Conservation (phyloP, 2,888 invertebrate species). For the Metopia argyrocephala region DNA sequence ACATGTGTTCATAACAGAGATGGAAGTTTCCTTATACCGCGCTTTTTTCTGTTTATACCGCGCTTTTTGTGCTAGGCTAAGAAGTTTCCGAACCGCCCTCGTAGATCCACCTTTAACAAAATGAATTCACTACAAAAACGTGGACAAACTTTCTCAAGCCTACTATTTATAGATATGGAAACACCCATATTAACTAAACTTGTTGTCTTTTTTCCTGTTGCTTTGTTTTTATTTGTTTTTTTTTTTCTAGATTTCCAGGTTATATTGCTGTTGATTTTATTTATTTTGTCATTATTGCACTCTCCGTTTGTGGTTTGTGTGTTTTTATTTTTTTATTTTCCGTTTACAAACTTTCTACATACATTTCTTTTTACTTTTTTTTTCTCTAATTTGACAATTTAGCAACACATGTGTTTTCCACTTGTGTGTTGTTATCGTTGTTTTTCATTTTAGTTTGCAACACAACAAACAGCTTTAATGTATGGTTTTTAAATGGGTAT, state of each 20-base stretch:
- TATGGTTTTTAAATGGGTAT: conserved; percentile 42
- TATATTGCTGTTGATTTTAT: conserved; percentile 23
- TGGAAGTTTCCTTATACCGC: too few species aligned
- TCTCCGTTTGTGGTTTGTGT: neutral
- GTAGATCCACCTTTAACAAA: too few species aligned
- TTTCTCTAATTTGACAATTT: conserved; percentile 48
- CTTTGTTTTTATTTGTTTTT: conserved; percentile 9
- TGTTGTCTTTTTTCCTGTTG: conserved; percentile 49
- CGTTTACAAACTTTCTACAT: conserved; percentile 6
- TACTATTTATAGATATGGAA: neutral
- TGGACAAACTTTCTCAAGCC: neutral
- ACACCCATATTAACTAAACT: conserved; percentile 32
- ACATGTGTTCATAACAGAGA: too few species aligned
- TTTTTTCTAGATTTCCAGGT: neutral
- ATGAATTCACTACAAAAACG: too few species aligned
- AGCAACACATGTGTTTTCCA: conserved; percentile 47
- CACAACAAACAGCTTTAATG: conserved; percentile 35
- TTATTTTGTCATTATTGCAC: conserved; percentile 10
- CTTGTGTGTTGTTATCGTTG: conserved; percentile 16
- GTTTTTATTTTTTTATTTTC: neutral
- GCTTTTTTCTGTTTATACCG: too few species aligned
- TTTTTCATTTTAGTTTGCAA: neutral
- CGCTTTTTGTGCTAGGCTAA: too few species aligned
- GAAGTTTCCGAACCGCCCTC: too few species aligned
- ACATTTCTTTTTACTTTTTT: neutral